Evolutionary conservation across 2,113 vertebrate species (phyloP).

Genomic region (Indri indri): DNA sequence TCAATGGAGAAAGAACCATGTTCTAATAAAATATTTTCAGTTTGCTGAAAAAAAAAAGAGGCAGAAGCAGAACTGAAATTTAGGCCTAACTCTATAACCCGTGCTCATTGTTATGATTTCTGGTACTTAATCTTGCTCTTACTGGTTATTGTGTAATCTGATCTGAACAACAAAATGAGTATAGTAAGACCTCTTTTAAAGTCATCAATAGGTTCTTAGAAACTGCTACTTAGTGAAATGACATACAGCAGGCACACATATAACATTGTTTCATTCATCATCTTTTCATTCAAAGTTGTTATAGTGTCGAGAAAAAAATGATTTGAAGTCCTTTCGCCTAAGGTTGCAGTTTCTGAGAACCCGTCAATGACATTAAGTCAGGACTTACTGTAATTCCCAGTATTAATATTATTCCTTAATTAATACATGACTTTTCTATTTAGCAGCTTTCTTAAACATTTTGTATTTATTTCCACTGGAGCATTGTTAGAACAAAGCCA

Average conservation of each 20-base stretch:
- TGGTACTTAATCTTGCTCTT: conserved; percentile 4
- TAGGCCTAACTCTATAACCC: not conserved
- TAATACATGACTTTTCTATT: conserved; percentile 21
- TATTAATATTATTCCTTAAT: conserved; percentile 19
- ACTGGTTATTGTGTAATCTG: not conserved
- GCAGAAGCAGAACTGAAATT: not conserved
- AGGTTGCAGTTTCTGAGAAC: not conserved
- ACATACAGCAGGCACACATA: not conserved
- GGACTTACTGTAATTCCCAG: not conserved
- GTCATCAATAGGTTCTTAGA: not conserved
- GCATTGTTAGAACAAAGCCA: not conserved
- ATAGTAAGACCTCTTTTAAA: not conserved
- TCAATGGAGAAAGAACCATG: too few species aligned
- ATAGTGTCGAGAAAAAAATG: not conserved
- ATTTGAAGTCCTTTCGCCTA: not conserved
- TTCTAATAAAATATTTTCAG: too few species aligned
- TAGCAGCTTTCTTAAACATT: conserved; percentile 37
- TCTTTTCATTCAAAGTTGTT: not conserved
- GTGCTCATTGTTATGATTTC: not conserved
- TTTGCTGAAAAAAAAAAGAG: not conserved
- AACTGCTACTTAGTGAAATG: not conserved
- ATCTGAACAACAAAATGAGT: conserved; percentile 5
- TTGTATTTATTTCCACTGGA: conserved; percentile 17
- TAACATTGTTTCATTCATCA: not conserved
- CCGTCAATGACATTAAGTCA: not conserved